Conservation (phyloP, 2,888 invertebrate species). For the Teleogryllus oceanicus region DNA sequence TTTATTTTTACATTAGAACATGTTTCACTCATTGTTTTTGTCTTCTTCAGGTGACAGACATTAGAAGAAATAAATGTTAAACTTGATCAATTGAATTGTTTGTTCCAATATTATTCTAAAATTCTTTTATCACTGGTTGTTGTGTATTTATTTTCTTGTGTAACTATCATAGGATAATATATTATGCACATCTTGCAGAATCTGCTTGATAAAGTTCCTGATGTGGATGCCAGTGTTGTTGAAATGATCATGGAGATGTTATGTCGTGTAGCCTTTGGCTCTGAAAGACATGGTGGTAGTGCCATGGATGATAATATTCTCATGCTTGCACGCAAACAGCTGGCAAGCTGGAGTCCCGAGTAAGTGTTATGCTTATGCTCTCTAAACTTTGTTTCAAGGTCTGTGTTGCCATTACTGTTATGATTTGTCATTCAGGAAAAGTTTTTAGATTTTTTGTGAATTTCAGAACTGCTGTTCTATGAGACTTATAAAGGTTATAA, state of each 20-base stretch:
- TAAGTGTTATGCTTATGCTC: slow-evolving; percentile 41
- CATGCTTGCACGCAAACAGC: slow-evolving; percentile 80
- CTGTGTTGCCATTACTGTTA: slow-evolving; percentile 7
- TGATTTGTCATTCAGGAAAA: slow-evolving; percentile 20
- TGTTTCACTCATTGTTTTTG: no score
- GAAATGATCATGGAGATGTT: slow-evolving; percentile 74
- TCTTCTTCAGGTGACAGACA: no score
- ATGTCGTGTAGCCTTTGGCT: slow-evolving; percentile 65
- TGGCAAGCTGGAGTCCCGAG: slow-evolving; percentile 61
- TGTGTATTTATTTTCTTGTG: neutral
- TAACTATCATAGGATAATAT: neutral
- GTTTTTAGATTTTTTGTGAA: no score
- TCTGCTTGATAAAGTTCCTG: slow-evolving; percentile 71
- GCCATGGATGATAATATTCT: slow-evolving; percentile 73
- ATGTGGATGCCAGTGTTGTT: slow-evolving; percentile 68
- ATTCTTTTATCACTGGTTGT: neutral
- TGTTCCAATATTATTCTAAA: no score
- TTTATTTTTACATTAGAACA: no score
- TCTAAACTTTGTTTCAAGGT: slow-evolving; percentile 19
- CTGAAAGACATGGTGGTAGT: slow-evolving; percentile 45
- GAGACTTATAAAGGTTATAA: no score
- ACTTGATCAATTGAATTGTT: no score
- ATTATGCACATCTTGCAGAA: slow-evolving; percentile 50
- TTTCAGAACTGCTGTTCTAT: no score
- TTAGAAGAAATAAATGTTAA: no score